Percentiles rank a stretch among this genome's conserved stretches.
Evolutionary conservation across 1,140 invertebrate species (phyloP).

Genomic region (Drosophila novamexicana): DNA sequence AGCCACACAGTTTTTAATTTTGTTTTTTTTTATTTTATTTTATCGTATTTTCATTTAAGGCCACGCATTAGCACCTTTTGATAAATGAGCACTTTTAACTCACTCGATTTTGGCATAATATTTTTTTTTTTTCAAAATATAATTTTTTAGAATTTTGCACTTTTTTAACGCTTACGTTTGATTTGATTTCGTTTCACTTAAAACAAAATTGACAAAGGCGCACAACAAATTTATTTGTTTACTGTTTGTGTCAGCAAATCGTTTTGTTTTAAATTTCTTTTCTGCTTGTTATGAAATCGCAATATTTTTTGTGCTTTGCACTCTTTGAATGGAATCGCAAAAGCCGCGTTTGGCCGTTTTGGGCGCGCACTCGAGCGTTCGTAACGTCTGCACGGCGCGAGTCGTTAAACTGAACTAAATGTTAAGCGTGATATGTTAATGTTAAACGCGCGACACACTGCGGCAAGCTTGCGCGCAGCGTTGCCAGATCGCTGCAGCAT

Average conservation of each 20-base stretch:
- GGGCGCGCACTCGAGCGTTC: conserved; percentile 3
- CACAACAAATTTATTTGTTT: neutral
- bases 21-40: neutral
- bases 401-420: conserved; percentile 34
- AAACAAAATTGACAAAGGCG: neutral
- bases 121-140: neutral
- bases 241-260: conserved; percentile 61
- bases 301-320: conserved; percentile 12
- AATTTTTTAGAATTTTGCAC: conserved; percentile 7
- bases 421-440: conserved; percentile 20
- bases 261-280: conserved; percentile 15
- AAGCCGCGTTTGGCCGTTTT: conserved; percentile 18
- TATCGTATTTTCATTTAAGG: conserved; percentile 8
- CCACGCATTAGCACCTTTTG: conserved; percentile 51
- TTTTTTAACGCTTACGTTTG: conserved; percentile 59
- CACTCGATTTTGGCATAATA: conserved; percentile 22
- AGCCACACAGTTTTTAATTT: neutral
- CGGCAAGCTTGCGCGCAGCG: conserved; percentile 5
- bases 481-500: conserved; percentile 19
- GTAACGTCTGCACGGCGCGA: conserved; percentile 31
- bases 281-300: conserved; percentile 26
- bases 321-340: conserved; percentile 10
- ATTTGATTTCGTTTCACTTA: neutral
- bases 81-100: conserved; percentile 27
- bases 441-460: conserved; percentile 9